These are phyloP conservation scores for Calameuta pallipes DNA, from an alignment of 2,888 invertebrate genomes.

Conservation along the genomic window DNA sequence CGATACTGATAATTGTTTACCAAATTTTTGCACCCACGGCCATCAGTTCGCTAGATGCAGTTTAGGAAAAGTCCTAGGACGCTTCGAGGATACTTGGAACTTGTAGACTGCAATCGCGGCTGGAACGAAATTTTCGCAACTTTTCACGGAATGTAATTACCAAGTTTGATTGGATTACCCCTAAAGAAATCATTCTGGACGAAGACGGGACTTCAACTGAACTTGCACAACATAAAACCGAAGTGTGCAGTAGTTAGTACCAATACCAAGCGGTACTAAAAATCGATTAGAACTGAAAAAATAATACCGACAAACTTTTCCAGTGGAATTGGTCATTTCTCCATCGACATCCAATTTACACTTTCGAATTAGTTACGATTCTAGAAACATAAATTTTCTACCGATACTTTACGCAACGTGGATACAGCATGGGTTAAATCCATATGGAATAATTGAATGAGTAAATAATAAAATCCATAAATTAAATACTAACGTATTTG, in stretches of 20 bases:
- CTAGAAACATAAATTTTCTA: neutral
- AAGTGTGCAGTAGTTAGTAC: neutral
- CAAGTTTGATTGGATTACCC: slow-evolving; percentile 48
- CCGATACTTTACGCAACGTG: neutral
- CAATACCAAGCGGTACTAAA: neutral
- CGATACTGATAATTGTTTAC: neutral
- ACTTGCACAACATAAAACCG: slow-evolving; percentile 3
- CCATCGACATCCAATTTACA: neutral
- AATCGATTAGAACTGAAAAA: neutral
- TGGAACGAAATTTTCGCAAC: slow-evolving; percentile 15
- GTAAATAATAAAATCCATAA: neutral
- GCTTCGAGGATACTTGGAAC: neutral
- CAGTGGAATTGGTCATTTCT: neutral
- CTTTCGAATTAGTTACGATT: neutral
- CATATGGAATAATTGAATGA: neutral
- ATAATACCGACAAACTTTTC: neutral
- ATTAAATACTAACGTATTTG: neutral
- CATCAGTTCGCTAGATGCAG: neutral
- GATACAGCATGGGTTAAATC: neutral
- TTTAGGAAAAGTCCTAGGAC: neutral
- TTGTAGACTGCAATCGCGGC: slow-evolving; percentile 24
- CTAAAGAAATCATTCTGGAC: slow-evolving; percentile 26
- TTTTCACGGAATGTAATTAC: slow-evolving; percentile 48
- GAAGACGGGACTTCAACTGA: slow-evolving; percentile 3
- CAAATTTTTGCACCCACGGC: neutral